Base-by-base conservation (phyloP, 2,113 vertebrate species). In the Chloroceryle aenea region DNA sequence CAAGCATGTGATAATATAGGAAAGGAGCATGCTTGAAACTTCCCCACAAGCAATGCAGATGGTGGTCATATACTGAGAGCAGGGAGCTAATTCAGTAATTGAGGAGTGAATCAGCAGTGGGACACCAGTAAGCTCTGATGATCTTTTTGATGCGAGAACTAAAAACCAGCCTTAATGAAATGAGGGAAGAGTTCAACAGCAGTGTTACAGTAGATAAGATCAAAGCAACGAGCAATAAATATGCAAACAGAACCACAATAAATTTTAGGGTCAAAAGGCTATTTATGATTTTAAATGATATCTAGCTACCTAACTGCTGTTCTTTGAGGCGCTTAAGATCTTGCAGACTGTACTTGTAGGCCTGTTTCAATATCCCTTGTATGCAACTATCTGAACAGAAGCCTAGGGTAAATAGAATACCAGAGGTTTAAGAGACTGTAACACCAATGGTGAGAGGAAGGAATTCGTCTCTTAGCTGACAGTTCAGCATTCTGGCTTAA, bases 181-280 rank as follows among this genome's bases (percentile, higher is more conserved):
- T 0, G 1, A 74, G 77, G 55, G 45, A 77, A 30, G 34, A 87
- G n/a, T 7, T 69, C 73, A 84, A 66, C 26, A 56, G 53, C 4
- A 17, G 18, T 36, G 64, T 43, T 42, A 32, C 9, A 25, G n/a
- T 5, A 69, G 40, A 62, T 23, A 32, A 0, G 11, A 48, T 29
- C 18, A 81, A 58, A 94, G 34, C 15, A 66, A 12, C 4, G 17
- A 63, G 14, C 10, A 5, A 63, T 27, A 77, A 76, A 85, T 36
- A 84, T 1, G 2, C n/a, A 73, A 80, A n/a, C 0, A 88, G 8
- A 10, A 59, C 7, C 21, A 59, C 10, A 20, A 10, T 2, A 26
- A 15, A 17, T 77, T 68, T 53, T 10, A 58, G 25, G 16, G 25
- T 62, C 42, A 77, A 69, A 62, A 84, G 14, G 10, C 20, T 40